phyloP scores from a whole-genome alignment of 2,888 invertebrate genomes.

The Morpho achilles region DNA sequence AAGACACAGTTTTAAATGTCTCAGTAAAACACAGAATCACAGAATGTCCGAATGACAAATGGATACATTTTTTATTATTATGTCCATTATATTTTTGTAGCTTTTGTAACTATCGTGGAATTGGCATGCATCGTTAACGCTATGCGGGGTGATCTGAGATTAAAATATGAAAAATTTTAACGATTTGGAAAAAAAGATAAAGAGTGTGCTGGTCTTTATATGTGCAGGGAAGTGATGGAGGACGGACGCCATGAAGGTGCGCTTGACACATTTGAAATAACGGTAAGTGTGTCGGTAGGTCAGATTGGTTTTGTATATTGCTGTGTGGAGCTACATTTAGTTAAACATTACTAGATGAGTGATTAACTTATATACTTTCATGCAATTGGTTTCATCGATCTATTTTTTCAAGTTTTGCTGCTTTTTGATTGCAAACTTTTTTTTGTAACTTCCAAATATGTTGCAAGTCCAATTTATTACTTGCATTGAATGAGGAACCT shows the following conservation, averaged over 20 bases:
- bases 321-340: neutral
- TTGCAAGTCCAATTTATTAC: too few species aligned
- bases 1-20: conserved; percentile 34
- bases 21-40: conserved; percentile 29
- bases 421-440: too few species aligned
- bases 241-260: conserved; percentile 37
- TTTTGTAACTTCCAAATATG: too few species aligned
- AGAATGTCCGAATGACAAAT: conserved; percentile 35
- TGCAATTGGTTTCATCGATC: too few species aligned
- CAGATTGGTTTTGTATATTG: conserved; percentile 6
- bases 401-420: too few species aligned
- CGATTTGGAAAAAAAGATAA: conserved; percentile 41
- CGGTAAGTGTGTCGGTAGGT: conserved; percentile 41
- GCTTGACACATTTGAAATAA: conserved; percentile 31
- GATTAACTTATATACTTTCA: too few species aligned
- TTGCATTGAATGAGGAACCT: too few species aligned
- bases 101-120: conserved; percentile 56
- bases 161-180: conserved; percentile 40
- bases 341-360: neutral
- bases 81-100: conserved; percentile 54
- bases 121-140: conserved; percentile 73
- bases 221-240: conserved; percentile 70
- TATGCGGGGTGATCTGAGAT: conserved; percentile 50
- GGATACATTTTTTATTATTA: conserved; percentile 44
- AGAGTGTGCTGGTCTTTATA: conserved; percentile 79